Conservation (phyloP, 2,888 invertebrate species). For the Eristalis pertinax region DNA sequence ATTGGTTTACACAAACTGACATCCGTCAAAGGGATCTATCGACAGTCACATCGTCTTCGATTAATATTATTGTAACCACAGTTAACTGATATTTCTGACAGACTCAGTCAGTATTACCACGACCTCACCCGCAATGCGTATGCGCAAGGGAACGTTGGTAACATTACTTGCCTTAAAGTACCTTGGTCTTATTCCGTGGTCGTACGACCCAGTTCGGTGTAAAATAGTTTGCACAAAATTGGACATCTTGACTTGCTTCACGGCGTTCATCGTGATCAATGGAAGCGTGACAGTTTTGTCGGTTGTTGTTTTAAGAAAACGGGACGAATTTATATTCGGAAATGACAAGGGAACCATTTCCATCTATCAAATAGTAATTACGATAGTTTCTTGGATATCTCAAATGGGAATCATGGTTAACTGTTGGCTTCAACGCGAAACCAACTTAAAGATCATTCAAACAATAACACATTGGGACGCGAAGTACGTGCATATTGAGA, state of each 20-base stretch:
- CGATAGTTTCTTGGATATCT: not conserved
- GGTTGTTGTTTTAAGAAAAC: not conserved
- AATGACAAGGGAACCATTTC: not conserved
- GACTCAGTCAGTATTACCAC: not conserved
- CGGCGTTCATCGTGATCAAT: not conserved
- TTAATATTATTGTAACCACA: too few relatives aligned
- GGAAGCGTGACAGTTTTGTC: not conserved
- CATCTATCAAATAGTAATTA: not conserved
- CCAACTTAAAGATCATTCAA: not conserved
- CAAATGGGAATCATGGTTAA: not conserved
- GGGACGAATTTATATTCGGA: not conserved
- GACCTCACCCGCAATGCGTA: not conserved
- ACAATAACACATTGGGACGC: not conserved
- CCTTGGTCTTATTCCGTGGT: conserved; percentile 17
- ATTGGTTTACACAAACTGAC: too few relatives aligned
- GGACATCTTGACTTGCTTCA: not conserved
- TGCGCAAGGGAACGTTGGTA: not conserved
- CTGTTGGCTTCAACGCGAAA: not conserved
- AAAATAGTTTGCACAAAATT: conserved; percentile 15
- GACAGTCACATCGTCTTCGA: too few relatives aligned
- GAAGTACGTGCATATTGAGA: not conserved
- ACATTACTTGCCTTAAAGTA: conserved; percentile 3
- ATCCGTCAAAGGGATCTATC: too few relatives aligned
- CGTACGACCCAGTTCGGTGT: not conserved
- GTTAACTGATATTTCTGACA: not conserved